phyloP scores from a whole-genome alignment of 2,113 vertebrate species.

The Mormyrus iriodes region DNA sequence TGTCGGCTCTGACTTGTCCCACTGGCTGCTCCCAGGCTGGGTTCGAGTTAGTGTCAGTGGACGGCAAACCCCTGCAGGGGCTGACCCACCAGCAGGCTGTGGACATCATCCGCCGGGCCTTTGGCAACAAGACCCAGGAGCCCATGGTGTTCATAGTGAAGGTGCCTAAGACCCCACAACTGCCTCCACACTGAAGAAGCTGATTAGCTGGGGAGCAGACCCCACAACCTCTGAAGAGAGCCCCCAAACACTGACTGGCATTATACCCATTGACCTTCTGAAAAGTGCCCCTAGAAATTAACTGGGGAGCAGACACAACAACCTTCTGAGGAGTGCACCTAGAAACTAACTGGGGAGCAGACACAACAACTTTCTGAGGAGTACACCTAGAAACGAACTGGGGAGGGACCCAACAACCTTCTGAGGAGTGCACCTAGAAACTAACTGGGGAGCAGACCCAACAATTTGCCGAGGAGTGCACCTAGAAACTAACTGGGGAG shows the following conservation, averaged over 20 bases:
- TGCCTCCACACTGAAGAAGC: slow-evolving; percentile 18
- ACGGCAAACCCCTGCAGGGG: slow-evolving; percentile 77
- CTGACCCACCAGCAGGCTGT: slow-evolving; percentile 88
- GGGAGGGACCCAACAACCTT: background rate
- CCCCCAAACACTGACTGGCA: background rate
- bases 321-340: background rate
- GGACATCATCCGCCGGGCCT: slow-evolving; percentile 81
- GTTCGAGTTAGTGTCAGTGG: slow-evolving; percentile 82
- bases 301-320: background rate
- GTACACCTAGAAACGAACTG: background rate
- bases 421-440: background rate
- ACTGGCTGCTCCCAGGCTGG: slow-evolving; percentile 69
- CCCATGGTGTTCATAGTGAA: slow-evolving; percentile 91
- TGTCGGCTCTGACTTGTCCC: background rate
- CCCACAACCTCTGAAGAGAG: background rate
- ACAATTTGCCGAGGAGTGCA: background rate
- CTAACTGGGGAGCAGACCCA: background rate
- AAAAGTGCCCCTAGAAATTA: background rate
- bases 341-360: background rate
- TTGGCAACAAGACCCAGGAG: slow-evolving; percentile 86
- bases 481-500: background rate
- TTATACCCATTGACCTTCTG: background rate
- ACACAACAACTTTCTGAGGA: background rate
- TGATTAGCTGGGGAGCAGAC: background rate
- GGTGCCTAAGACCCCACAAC: slow-evolving; percentile 49